Percentiles rank a stretch among this genome's conserved stretches.
These are phyloP conservation scores for Boloria selene DNA, from an alignment of 2,888 invertebrate genomes.

Conservation along the genomic window DNA sequence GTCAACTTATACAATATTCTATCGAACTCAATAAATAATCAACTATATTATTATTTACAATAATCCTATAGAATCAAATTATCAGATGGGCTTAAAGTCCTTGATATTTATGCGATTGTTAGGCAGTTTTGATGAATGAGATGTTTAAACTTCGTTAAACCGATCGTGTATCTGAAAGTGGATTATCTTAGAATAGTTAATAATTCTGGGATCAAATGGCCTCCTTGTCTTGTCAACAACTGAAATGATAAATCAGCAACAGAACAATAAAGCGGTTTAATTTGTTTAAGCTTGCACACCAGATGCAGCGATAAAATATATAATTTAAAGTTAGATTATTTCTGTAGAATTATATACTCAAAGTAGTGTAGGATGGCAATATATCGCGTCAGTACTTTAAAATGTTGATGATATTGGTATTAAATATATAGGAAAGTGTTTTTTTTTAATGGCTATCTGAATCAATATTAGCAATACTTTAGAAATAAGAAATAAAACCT, in stretches of 20 bases:
- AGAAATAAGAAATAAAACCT: no score
- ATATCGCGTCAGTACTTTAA: not conserved
- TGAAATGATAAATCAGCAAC: constrained; percentile 66
- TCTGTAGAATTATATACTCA: not conserved
- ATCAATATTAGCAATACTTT: no score
- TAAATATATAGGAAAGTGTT: no score
- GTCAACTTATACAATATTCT: no score
- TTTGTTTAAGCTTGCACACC: constrained; percentile 35
- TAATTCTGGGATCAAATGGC: constrained; percentile 54
- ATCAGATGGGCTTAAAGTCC: not conserved
- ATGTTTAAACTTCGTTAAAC: constrained; percentile 29
- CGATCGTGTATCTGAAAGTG: constrained; percentile 32
- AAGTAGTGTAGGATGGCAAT: not conserved
- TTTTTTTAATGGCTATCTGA: no score
- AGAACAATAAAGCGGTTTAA: constrained; percentile 58
- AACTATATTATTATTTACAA: no score
- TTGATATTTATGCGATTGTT: constrained; percentile 23
- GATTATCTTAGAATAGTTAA: constrained; percentile 42
- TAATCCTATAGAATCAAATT: no score
- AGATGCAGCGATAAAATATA: constrained; percentile 18
- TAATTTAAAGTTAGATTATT: not conserved
- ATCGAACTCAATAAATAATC: no score
- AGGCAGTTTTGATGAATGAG: constrained; percentile 28
- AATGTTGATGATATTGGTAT: not conserved
- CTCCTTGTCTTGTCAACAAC: constrained; percentile 55